These are phyloP conservation scores for Virgularia gustaviana DNA, from an alignment of 92 coral and sea anemone genomes.

Conservation along the genomic window DNA sequence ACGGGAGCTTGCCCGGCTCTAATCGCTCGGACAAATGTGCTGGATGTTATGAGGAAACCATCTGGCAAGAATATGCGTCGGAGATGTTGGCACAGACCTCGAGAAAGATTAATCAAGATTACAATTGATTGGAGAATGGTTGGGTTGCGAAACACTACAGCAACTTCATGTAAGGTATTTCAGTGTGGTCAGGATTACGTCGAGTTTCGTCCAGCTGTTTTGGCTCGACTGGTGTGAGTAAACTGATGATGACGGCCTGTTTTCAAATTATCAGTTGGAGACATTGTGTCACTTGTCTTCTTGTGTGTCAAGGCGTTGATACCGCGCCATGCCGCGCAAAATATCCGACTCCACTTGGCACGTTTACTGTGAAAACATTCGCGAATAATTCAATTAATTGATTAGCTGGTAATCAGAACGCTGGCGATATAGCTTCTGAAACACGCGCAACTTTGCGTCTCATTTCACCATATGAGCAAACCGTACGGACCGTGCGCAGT, in stretches of 20 bases:
- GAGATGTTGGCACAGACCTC: neutral
- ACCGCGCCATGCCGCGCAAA: constrained; percentile 15
- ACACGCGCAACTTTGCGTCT: too few species aligned
- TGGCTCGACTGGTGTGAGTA: neutral
- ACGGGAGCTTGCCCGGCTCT: constrained; percentile 38
- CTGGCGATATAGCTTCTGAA: neutral
- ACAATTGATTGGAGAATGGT: neutral
- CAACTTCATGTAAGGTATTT: too few species aligned
- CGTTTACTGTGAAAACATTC: constrained; percentile 33
- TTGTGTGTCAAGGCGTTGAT: constrained; percentile 39
- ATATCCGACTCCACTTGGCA: constrained; percentile 20
- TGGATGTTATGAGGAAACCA: constrained; percentile 9
- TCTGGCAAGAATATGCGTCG: constrained; percentile 21
- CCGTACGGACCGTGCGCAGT: neutral
- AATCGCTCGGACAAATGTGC: constrained; percentile 38
- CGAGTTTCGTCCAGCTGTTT: constrained; percentile 4
- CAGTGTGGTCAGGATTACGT: neutral
- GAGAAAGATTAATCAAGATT: constrained; percentile 1
- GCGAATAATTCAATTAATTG: constrained; percentile 42
- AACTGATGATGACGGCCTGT: constrained; percentile 37
- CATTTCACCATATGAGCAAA: too few species aligned
- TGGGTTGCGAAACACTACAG: too few species aligned
- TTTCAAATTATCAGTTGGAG: constrained; percentile 42
- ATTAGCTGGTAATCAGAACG: constrained; percentile 25
- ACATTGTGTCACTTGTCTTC: constrained; percentile 13